Evolutionary conservation across 1,140 invertebrate genomes (phyloP), one percentile per base, ranked within the genome.

Genomic region (Lordiphosa clarofinis): DNA sequence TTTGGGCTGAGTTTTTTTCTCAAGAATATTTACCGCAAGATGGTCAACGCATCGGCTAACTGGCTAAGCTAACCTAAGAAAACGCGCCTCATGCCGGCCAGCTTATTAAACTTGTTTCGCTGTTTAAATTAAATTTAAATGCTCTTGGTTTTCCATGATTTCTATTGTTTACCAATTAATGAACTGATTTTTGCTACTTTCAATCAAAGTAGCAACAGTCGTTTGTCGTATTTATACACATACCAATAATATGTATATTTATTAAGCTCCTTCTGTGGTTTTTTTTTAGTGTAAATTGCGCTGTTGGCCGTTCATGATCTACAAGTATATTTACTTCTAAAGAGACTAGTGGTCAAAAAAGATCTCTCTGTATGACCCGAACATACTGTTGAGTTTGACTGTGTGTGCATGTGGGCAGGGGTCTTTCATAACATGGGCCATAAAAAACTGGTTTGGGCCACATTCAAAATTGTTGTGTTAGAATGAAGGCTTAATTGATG

Each of bases 401-500:
- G 58, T 57, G 43, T 58, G 68, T 33, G 12, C 42, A 15, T 48
- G 62, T 67, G 48, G 61, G 52, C 47, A 48, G 24, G n/a, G 24
- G 60, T 39, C 50, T 70, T 70, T 53, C 55, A 39, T 64, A 44
- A 43, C 35, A 5, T 49, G 44, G 28, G 28, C n/a, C 28, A 28
- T 46, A n/a, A 56, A 39, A 69, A 74, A 82, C 78, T 66, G 73
- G 76, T 81, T 81, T 57, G 61, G 58, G 49, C 66, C 75, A 66
- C 60, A 74, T 49, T 81, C 47, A 56, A 82, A 75, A 82, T 61
- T 74, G 70, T 73, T 73, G 49, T 60, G 70, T 65, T 75, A 76
- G 78, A 82, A 76, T 72, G 53, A 64, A 65, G 76, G 72, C 76
- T 68, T 82, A 82, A 81, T 81, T 81, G 78, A 76, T 81, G 78